Base-by-base conservation (phyloP, 2,888 invertebrate species). In the Aethes cnicana region DNA sequence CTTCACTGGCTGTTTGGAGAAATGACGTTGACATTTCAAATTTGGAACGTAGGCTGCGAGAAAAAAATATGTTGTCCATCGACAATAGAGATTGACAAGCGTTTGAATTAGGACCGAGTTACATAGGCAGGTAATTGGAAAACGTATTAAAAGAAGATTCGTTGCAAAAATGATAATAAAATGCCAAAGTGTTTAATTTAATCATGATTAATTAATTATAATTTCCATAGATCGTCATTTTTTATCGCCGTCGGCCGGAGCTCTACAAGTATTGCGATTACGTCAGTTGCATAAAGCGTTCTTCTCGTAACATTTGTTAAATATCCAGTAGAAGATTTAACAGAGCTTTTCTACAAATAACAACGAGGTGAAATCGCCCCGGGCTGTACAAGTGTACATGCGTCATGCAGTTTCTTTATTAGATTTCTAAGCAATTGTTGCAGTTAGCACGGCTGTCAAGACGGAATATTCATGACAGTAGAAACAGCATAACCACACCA, bases 401-500 rank as follows among this genome's bases (percentile, higher is more conserved):
- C 12, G 41, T 42, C 46, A 30, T 30, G 35, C 37, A 23, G 50
- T 52, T 37, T 52, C 50, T 44, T 43, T 42, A 28, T 18, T 30
- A 23, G 52, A 33, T 52, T 52, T 52, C 52, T 52, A 52, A 44
- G 52, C 32, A 46, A 52, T 52, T 46, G 44, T 46, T 52, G 44
- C 46, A 52, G 18, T 32, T 33, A 25, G 39, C 52, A 39, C 43
- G 21, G 18, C 12, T 23, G 43, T 44, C 44, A 32, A 32, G 44
- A 6, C 30, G 30, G 50, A 44, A 52, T 52, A 44, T 52, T 52
- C 37, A 52, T 44, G 37, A 44, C 16, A 25, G 18, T 14, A n/a
- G n/a, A n/a, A n/a, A n/a, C n/a, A n/a, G n/a, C n/a, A n/a, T n/a
- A n/a, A n/a, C n/a, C n/a, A n/a, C n/a, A n/a, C n/a, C n/a, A n/a